Percentiles rank a stretch among this genome's conserved stretches.
phyloP scores from a whole-genome alignment of 2,797 vertebrate species.

The Anomalospiza imberbis region DNA sequence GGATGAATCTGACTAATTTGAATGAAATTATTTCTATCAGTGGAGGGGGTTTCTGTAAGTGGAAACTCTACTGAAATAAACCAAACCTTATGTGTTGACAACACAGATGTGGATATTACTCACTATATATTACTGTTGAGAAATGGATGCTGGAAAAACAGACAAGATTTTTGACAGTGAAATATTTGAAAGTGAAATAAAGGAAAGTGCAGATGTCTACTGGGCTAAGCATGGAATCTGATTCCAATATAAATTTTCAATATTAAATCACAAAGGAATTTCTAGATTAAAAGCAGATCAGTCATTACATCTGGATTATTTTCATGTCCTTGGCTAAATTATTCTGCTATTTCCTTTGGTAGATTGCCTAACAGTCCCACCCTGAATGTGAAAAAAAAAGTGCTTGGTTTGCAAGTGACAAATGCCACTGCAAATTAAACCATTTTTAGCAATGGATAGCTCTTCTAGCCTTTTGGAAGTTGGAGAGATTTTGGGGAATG shows the following conservation, averaged over 20 bases:
- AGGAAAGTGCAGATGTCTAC: background rate
- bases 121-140: background rate
- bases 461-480: background rate
- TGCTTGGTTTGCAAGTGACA: background rate
- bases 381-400: background rate
- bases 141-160: background rate
- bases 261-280: background rate
- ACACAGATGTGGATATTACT: background rate
- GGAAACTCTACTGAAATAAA: background rate
- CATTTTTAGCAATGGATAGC: background rate
- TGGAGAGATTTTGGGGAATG: background rate
- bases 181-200: background rate
- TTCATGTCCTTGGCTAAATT: background rate
- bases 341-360: background rate
- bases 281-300: background rate
- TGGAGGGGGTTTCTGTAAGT: accelerated
- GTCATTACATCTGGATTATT: background rate
- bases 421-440: background rate
- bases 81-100: background rate
- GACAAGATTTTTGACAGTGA: background rate
- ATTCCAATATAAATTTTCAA: background rate
- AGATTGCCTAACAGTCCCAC: background rate
- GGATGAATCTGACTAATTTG: background rate
- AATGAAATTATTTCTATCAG: background rate
- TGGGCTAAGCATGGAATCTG: background rate